Evolutionary conservation across 2,113 vertebrate genomes (phyloP), one percentile per base, ranked within the genome.

Genomic region (Antennarius striatus): DNA sequence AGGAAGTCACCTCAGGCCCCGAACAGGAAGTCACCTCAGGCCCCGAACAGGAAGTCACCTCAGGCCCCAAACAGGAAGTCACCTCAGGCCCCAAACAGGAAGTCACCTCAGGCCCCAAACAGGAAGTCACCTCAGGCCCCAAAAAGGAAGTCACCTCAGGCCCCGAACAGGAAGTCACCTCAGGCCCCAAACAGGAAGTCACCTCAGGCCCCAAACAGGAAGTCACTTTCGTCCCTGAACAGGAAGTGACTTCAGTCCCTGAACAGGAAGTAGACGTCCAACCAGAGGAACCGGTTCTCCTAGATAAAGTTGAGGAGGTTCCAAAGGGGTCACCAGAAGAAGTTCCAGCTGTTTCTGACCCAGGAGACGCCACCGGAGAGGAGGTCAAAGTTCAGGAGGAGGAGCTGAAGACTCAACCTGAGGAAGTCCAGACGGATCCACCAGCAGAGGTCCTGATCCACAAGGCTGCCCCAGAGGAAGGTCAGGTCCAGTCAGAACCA

Each of bases 401-500:
- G 12, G 29, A 28, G 11, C 10, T 11, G 28, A 12, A 54, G 52
- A 4, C 11, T 7, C 52, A 17, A 1, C 29, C 52, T 15, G 52
- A 6, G 52, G 1, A 54, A 12, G 22, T 9, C 51, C 22, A 53
- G 6, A 53, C 1, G 13, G 13, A 9, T 13, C 11, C 29, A 29
- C 29, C 53, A 36, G 5, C 17, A 4, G 30, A 57, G 12, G 1
- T 4, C 8, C 1, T 16, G 22, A 17, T 58, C 30, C 4, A 1
- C n/a, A 70, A 79, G 49, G 63, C 10, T 42, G 36, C 28, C 13
- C 40, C 42, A 17, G 36, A 70, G 14, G 57, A 56, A 0, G 1
- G 53, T 29, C 32, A 60, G 39, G 63, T 9, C 30, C 56, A 71
- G 56, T n/a, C 43, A 3, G 53, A 75, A 60, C 13, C 72, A 3